Evolutionary conservation across 2,888 invertebrate species (phyloP), one percentile per base, ranked within the genome.

Genomic region (Acholoe squamosa): DNA sequence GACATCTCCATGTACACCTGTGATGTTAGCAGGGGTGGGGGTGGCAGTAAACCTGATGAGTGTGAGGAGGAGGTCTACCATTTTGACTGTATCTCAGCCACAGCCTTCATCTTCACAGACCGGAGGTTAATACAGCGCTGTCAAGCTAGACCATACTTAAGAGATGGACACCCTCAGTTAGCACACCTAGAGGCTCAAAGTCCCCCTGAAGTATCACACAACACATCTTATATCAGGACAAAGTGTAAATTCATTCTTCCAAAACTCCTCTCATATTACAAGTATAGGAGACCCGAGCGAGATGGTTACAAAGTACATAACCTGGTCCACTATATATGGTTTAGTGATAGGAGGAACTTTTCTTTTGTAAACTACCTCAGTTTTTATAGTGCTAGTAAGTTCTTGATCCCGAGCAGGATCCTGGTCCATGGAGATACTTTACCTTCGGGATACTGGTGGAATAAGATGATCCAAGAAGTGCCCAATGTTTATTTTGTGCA

Each of bases 401-500:
- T 80, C 80, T 25, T 80, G 80, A 19, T 7, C 14, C 80, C 80
- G 0, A 25, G 12, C 33, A 33, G 80, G 34, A 80, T 80, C 19
- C 19, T 80, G 1, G 3, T 80, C n/a, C 80, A 80, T 34, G 80
- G 80, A 5, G 80, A 80, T 19, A n/a, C 16, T 10, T 16, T 80
- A 19, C 80, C 80, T 0, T 16, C 19, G 3, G 80, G 80, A 3
- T 14, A 10, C 22, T 80, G 80, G 80, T 80, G 80, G 80, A 33
- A 34, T 12, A 80, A 34, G 80, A 34, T 80, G 34, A 22, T 89
- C 22, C 34, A 43, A 31, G 89, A 89, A 33, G 43, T 89, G 25
- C 71, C 67, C 31, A 89, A 89, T 25, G 28, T 89, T 22, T 67
- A 89, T 67, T 76, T 43, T 22, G 89, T 89, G 43, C 71, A 71